Evolutionary conservation across 2,888 invertebrate genomes (phyloP), one percentile per base, ranked within the genome.

Genomic region (Brachycybe producta): DNA sequence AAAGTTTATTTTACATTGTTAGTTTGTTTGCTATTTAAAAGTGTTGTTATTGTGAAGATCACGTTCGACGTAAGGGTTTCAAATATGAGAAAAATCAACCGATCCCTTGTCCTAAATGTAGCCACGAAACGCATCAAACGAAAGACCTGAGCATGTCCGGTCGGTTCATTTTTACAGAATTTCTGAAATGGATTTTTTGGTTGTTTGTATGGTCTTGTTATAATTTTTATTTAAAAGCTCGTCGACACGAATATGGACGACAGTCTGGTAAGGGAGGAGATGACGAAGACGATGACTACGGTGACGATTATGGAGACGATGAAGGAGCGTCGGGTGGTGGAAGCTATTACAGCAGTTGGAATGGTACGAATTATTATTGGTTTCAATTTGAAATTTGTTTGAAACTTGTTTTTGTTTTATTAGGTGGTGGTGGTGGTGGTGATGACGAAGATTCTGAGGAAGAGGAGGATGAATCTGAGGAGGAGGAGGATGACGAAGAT

Each of bases 131-230:
- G n/a, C 81, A 84, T 11, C 80, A 88, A 65, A 92, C 94, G 2
- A 84, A 87, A 64, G 91, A 94, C 66, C 79, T 95, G 63, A 85
- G 86, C 75, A 90, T 95, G 84, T 94, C 92, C 34, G 88, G 90
- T 80, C 70, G 75, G 80, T 73, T 36, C 44, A 40, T 24, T 7
- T 8, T 17, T 44, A 13, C 24, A 28, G 11, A 26, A 35, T 4
- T n/a, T 38, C 38, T 24, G n/a, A 30, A 1, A 21, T 35, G 5
- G 11, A 40, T 36, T 40, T 42, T 30, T 19, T 43, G 38, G 35
- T 11, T 11, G 11, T 32, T 34, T 40, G 8, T 24, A 23, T 44
- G 11, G 27, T 30, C 5, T 36, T 24, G 41, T n/a, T n/a, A n/a
- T 49, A 28, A n/a, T 49, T 50, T 39, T 11, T 17, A 1, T 8